Conservation (phyloP, 2,797 vertebrate species). For the Myotis daubentonii region DNA sequence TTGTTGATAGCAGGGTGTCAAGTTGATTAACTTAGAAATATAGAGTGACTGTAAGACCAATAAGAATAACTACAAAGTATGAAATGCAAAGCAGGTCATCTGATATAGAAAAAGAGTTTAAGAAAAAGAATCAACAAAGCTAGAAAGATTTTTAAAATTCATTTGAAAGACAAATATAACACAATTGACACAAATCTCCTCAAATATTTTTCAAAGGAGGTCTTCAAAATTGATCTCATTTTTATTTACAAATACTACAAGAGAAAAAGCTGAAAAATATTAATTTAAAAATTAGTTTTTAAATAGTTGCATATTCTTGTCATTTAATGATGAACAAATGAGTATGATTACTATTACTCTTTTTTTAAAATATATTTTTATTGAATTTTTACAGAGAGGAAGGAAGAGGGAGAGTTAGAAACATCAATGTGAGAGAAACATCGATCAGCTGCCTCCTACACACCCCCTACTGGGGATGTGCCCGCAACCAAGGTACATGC, state of each 20-base stretch:
- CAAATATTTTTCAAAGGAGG: slow-evolving; percentile 42
- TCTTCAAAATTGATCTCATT: not conserved
- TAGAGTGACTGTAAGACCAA: not conserved
- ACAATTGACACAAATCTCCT: slow-evolving; percentile 3
- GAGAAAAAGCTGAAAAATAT: not conserved
- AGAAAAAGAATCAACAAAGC: not conserved
- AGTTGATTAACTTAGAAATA: not conserved
- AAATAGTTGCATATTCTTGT: not conserved
- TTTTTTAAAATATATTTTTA: no score
- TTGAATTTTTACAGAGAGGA: no score
- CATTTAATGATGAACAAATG: slow-evolving; percentile 7
- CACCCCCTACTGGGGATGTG: no score
- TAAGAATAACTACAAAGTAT: not conserved
- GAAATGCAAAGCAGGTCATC: not conserved
- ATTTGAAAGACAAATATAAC: not conserved
- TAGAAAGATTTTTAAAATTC: not conserved
- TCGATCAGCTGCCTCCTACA: no score
- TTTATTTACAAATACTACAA: slow-evolving; percentile 28
- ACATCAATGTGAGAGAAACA: no score
- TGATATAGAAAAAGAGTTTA: not conserved
- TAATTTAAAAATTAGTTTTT: slow-evolving; percentile 7
- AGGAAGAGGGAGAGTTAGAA: no score
- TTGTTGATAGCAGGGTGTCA: not conserved
- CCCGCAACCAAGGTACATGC: no score
- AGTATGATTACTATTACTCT: not conserved